Evolutionary conservation across 1,140 invertebrate genomes (phyloP).

Genomic region (Nephotettix cincticeps): DNA sequence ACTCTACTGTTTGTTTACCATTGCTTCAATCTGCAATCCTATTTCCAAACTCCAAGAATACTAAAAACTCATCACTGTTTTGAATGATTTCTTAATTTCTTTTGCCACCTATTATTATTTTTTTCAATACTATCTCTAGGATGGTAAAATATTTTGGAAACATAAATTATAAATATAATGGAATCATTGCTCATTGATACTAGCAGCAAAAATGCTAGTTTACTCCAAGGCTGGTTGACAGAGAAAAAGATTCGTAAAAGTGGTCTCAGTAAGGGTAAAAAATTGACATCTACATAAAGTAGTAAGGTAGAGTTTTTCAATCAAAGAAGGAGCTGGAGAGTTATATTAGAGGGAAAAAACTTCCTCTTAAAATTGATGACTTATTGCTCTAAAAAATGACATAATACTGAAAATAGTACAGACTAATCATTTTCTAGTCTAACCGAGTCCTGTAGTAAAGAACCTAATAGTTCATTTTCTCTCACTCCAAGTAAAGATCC

Average conservation of each 20-base stretch:
- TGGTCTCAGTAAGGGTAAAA: background rate
- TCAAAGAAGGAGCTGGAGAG: background rate
- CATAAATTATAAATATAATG: no score
- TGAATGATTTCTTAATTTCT: no score
- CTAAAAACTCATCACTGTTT: no score
- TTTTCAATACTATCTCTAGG: no score
- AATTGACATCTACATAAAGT: background rate
- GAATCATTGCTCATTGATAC: no score
- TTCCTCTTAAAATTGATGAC: constrained; percentile 1
- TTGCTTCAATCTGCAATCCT: no score
- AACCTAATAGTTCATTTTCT: background rate
- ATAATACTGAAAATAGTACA: background rate
- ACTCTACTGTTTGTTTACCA: no score
- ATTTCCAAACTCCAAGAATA: no score
- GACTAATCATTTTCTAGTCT: background rate
- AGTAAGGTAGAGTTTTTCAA: background rate
- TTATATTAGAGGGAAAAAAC: background rate
- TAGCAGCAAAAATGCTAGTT: no score
- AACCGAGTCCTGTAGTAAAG: background rate
- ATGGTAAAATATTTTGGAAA: no score
- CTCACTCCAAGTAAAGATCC: background rate
- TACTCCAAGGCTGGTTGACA: constrained; percentile 16
- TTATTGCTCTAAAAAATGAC: background rate
- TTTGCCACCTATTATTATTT: no score
- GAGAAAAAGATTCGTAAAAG: constrained; percentile 15